Evolutionary conservation across 2,888 invertebrate species (phyloP).

Genomic region (Unio pictorum): DNA sequence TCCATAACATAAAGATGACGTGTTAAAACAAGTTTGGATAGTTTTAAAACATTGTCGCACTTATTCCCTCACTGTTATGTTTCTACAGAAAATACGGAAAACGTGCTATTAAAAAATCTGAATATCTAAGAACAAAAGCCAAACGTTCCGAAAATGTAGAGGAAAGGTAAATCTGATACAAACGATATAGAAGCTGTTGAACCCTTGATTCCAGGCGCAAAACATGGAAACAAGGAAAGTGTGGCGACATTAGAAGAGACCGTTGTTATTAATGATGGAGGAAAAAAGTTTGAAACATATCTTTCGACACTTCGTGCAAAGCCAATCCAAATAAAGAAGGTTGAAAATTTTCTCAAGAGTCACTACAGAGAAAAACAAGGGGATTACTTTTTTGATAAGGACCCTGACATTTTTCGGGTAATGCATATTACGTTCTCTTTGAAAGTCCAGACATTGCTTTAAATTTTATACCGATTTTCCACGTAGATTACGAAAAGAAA

Average conservation of each 20-base stretch:
- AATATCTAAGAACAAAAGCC: no score
- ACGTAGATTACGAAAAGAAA: no score
- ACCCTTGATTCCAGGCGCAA: slow-evolving; percentile 36
- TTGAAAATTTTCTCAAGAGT: slow-evolving; percentile 35
- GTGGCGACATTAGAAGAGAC: slow-evolving; percentile 33
- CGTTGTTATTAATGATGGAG: slow-evolving; percentile 56
- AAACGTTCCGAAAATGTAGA: neutral
- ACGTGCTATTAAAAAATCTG: no score
- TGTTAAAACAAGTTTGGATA: no score
- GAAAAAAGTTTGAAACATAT: slow-evolving; percentile 55
- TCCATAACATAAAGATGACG: no score
- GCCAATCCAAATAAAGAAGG: slow-evolving; percentile 37
- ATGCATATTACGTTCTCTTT: slow-evolving; percentile 1
- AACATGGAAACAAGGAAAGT: slow-evolving; percentile 29
- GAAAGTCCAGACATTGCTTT: no score
- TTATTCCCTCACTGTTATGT: no score
- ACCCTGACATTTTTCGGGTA: slow-evolving; percentile 48
- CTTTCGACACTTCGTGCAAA: slow-evolving; percentile 43
- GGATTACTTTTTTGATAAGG: slow-evolving; percentile 53
- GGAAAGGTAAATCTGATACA: slow-evolving; percentile 3
- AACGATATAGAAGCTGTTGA: slow-evolving; percentile 18
- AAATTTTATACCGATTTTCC: no score
- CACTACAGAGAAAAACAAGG: slow-evolving; percentile 33
- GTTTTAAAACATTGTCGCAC: no score
- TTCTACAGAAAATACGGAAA: no score